These are phyloP conservation scores for Neotoma lepida DNA, from an alignment of 2,113 vertebrate species.

Conservation along the genomic window DNA sequence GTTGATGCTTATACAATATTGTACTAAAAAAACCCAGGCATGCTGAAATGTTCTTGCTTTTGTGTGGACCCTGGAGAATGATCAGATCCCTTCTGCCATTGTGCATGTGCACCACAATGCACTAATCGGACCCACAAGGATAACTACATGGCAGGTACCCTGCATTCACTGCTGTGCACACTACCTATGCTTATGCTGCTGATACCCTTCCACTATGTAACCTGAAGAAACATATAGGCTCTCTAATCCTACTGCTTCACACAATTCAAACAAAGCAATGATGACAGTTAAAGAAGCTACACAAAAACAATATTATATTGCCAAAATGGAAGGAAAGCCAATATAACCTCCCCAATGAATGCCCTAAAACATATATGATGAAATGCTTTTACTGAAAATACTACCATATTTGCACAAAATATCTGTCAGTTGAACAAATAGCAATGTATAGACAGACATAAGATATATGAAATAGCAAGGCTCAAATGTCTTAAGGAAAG, in stretches of 20 bases:
- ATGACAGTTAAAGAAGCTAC: not conserved
- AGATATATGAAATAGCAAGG: not conserved
- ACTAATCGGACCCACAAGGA: not conserved
- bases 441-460: not conserved
- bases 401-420: not conserved
- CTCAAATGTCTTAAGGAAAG: not conserved
- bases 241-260: not conserved
- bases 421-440: not conserved
- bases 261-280: not conserved
- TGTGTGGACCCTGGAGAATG: not conserved
- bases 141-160: not conserved
- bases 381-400: not conserved
- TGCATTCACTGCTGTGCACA: not conserved
- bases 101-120: not conserved
- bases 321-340: not conserved
- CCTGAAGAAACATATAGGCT: not conserved
- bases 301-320: not conserved
- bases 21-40: not conserved
- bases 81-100: not conserved
- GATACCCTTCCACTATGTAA: not conserved
- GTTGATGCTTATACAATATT: not conserved
- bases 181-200: not conserved
- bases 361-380: no score
- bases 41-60: not conserved
- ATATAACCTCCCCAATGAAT: no score